Conservation (phyloP, 2,797 vertebrate species). For the Oophaga sylvatica region DNA sequence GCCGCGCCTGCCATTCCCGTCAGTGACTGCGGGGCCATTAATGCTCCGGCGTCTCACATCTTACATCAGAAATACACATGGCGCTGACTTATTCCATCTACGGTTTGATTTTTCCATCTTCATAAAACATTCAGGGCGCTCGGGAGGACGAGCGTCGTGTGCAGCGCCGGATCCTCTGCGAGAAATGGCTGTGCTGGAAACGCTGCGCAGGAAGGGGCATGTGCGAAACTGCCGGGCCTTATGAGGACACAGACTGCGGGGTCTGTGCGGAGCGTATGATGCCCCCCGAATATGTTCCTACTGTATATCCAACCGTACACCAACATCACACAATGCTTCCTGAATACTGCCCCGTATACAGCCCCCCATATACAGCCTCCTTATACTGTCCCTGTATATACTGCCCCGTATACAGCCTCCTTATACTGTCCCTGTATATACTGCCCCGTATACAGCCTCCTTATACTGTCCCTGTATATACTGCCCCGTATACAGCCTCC, state of each 20-base stretch:
- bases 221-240: background rate
- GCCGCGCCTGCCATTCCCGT: background rate
- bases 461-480: no score
- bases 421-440: no score
- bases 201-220: background rate
- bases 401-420: no score
- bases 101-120: constrained; percentile 38
- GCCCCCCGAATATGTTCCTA: background rate
- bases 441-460: no score
- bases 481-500: no score
- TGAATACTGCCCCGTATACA: no score
- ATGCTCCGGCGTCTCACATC: background rate
- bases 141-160: background rate
- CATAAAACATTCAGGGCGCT: constrained; percentile 34
- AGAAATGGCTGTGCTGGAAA: background rate
- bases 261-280: background rate
- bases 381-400: no score
- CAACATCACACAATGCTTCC: no score
- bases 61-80: background rate
- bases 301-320: no score
- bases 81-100: background rate
- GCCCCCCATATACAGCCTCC: no score
- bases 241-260: background rate
- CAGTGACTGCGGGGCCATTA: background rate
- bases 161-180: background rate